These are phyloP conservation scores for Drosophila recens DNA, from an alignment of 2,888 invertebrate genomes.

Conservation along the genomic window DNA sequence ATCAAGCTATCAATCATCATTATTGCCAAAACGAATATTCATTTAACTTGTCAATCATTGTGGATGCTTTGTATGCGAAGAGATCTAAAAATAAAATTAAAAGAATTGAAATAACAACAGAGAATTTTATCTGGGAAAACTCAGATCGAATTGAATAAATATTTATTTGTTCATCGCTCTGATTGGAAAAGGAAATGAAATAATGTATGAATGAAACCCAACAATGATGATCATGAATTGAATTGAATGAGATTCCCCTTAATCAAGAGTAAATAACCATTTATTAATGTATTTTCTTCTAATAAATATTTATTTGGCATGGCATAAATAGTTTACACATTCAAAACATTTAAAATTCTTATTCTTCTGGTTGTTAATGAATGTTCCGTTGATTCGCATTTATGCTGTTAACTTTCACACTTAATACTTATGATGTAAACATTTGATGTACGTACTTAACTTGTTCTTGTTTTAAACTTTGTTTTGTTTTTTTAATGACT, in stretches of 20 bases:
- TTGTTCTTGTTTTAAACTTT: constrained; percentile 20
- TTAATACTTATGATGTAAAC: constrained; percentile 58
- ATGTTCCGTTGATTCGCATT: constrained; percentile 62
- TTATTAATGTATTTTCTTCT: constrained; percentile 15
- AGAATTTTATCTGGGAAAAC: constrained; percentile 5
- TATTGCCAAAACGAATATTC: constrained; percentile 39
- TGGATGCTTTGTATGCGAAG: constrained; percentile 19
- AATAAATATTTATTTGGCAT: constrained; percentile 67
- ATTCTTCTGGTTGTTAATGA: constrained; percentile 43
- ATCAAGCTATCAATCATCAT: constrained; percentile 61
- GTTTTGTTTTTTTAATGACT: constrained; percentile 3
- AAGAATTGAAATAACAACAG: constrained; percentile 23
- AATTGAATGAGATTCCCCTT: constrained; percentile 3
- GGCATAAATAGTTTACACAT: constrained; percentile 71
- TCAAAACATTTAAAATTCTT: constrained; percentile 77
- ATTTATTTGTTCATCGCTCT: constrained; percentile 18
- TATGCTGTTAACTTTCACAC: constrained; percentile 79
- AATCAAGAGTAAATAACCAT: constrained; percentile 1
- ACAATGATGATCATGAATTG: constrained; percentile 18
- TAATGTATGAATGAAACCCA: constrained; percentile 6
- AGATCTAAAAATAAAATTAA: constrained; percentile 27
- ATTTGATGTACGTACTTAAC: constrained; percentile 54
- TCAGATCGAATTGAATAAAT: constrained; percentile 7
- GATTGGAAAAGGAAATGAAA: constrained; percentile 26
- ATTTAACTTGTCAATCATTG: constrained; percentile 61